phyloP scores from a whole-genome alignment of 64 coral and sea anemone genomes.

The Stichodactyla helianthus region DNA sequence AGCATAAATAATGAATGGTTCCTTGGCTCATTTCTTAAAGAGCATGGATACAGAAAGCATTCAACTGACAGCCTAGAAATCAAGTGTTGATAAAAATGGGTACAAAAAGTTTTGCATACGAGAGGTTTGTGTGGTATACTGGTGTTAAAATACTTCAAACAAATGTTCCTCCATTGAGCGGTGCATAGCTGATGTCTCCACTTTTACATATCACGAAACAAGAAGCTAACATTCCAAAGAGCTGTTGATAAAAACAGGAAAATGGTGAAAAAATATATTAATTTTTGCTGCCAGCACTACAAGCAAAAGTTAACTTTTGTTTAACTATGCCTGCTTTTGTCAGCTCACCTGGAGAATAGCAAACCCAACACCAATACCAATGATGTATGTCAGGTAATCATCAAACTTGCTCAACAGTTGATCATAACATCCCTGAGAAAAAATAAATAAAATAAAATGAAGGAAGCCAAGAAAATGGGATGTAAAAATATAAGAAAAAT shows the following conservation, averaged over 20 bases:
- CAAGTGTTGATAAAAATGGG: not conserved
- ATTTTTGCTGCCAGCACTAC: not conserved
- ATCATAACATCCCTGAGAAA: slow-evolving; percentile 57
- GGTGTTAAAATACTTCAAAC: slow-evolving; percentile 10
- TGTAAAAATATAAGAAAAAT: not conserved
- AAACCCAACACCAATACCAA: slow-evolving; percentile 64
- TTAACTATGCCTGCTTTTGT: not conserved
- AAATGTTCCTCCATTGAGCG: slow-evolving; percentile 32
- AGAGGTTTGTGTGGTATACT: not conserved
- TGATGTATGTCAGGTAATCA: slow-evolving; percentile 61
- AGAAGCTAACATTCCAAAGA: slow-evolving; percentile 67
- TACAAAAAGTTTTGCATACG: not conserved
- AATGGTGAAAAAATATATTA: not conserved
- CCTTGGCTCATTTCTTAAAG: too few relatives aligned
- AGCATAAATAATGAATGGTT: too few relatives aligned
- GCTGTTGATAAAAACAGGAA: slow-evolving; percentile 15
- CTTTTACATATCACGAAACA: slow-evolving; percentile 54
- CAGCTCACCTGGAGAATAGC: slow-evolving; percentile 58
- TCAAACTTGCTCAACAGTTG: slow-evolving; percentile 57
- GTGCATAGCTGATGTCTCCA: slow-evolving; percentile 40
- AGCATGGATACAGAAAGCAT: not conserved
- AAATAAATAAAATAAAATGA: not conserved
- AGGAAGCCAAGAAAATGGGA: not conserved
- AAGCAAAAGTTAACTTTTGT: too few relatives aligned
- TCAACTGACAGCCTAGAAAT: too few relatives aligned